Conservation (phyloP, 2,888 invertebrate genomes). For the Drosophila trichaetosa region DNA sequence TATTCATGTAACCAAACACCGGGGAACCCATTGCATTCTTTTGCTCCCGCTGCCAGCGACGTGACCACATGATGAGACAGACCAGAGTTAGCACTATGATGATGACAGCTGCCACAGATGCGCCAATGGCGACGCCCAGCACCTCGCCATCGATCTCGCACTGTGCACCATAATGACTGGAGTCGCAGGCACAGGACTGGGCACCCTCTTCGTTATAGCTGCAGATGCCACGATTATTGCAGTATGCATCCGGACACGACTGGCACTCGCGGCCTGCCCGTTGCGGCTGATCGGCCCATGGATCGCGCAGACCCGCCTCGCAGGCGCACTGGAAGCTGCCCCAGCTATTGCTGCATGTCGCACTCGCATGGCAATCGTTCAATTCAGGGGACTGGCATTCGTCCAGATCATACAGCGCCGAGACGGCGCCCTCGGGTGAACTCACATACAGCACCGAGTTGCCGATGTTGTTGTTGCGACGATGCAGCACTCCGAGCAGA, state of each 20-base stretch:
- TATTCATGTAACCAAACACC: conserved; percentile 94
- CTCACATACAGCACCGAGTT: conserved; percentile 94
- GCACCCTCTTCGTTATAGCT: conserved; percentile 88
- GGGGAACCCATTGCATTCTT: conserved; percentile 92
- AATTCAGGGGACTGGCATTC: conserved; percentile 93
- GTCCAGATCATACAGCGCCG: conserved; percentile 92
- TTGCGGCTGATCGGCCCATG: conserved; percentile 88
- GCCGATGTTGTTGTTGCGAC: conserved; percentile 94
- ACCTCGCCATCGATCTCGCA: conserved; percentile 97
- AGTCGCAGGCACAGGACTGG: conserved; percentile 88
- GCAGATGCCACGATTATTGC: conserved; percentile 94
- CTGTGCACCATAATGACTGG: conserved; percentile 92
- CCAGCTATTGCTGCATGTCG: conserved; percentile 92
- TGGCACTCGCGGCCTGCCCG: conserved; percentile 91
- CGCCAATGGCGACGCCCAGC: conserved; percentile 95
- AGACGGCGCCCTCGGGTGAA: conserved; percentile 91
- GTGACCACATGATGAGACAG: conserved; percentile 96
- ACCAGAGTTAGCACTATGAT: conserved; percentile 94
- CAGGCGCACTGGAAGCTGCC: conserved; percentile 91
- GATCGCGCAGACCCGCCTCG: conserved; percentile 90
- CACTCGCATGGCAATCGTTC: conserved; percentile 93
- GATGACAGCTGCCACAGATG: conserved; percentile 94
- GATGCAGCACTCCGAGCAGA: conserved; percentile 92
- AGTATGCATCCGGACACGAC: conserved; percentile 91
- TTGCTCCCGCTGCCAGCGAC: conserved; percentile 95